Base-by-base conservation (phyloP, 2,113 vertebrate genomes). In the Oreotrochilus melanogaster region DNA sequence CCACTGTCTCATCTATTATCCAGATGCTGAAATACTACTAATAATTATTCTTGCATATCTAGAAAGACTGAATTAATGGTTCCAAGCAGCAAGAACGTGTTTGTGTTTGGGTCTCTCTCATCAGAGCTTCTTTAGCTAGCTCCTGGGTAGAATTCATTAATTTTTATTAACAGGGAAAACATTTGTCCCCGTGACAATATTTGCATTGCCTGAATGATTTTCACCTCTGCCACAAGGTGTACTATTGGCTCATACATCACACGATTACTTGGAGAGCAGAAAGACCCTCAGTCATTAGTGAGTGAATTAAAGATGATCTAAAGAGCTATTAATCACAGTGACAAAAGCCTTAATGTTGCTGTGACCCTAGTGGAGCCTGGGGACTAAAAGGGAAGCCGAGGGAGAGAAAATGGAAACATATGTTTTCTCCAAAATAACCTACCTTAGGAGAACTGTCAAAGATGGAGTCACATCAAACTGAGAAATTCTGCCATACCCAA, bases 221-320 rank as follows among this genome's bases (percentile, higher is more conserved):
- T 99, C 99, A 99, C 99, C 99, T 99, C 99, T 99, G 99, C 99
- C 99, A 99, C 98, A 98, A 99, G 99, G 99, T 99, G 99, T 98
- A 98, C 98, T 98, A 98, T 98, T 93, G 98, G 98, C 98, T 99
- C 99, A 99, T 99, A 99, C 98, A 99, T 99, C 99, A 99, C 98
- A 87, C 98, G 98, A 99, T 99, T 99, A 99, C 99, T 98, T 98
- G 98, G 98, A 99, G 99, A 99, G 98, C 98, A 98, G 97, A 98
- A 98, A 99, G 98, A 99, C 98, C 98, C 98, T 98, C 98, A 99
- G 98, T 99, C 99, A 99, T 99, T 99, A 99, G 99, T 98, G 99
- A 99, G 99, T 99, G 99, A 99, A 99, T 99, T 99, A 99, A 99
- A 99, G 99, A 99, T 99, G 99, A 99, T 99, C 99, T 99, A 99